A percentile compares a stretch with the other conserved stretches of the same genome.
phyloP scores from a whole-genome alignment of 2,888 invertebrate species.

The Drosophila seclusa region DNA sequence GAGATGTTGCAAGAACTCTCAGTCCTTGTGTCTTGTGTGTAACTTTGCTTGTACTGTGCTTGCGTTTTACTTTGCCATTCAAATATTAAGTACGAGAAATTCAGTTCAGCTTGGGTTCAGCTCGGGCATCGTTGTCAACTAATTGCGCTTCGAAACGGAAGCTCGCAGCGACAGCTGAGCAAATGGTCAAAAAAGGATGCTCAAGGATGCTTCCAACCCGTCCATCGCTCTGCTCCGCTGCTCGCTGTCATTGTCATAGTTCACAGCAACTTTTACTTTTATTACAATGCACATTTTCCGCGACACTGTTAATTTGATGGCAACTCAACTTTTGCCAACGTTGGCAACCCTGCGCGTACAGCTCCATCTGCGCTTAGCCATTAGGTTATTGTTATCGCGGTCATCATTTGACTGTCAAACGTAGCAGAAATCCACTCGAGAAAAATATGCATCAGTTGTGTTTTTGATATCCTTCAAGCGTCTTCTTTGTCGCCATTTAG shows the following conservation, averaged over 20 bases:
- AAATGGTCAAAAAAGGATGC: constrained; percentile 10
- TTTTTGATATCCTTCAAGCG: too few relatives aligned
- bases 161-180: constrained; percentile 19
- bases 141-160: constrained; percentile 48
- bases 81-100: neutral
- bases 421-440: constrained; percentile 6
- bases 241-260: constrained; percentile 35
- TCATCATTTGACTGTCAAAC: constrained; percentile 37
- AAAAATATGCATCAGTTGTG: neutral
- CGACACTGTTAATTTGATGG: constrained; percentile 35
- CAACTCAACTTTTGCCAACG: constrained; percentile 23
- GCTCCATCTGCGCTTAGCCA: neutral
- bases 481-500: too few relatives aligned
- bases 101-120: constrained; percentile 14
- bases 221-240: neutral
- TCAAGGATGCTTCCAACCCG: neutral
- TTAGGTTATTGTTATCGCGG: constrained; percentile 19
- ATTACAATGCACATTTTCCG: constrained; percentile 60
- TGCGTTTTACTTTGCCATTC: neutral
- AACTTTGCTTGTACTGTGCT: constrained; percentile 4
- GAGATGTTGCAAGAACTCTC: constrained; percentile 44
- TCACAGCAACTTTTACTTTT: constrained; percentile 48
- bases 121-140: constrained; percentile 35
- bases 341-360: neutral
- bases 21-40: constrained; percentile 15